These are phyloP conservation scores for Noctua fimbriata DNA, from an alignment of 2,888 invertebrate species.

Conservation along the genomic window DNA sequence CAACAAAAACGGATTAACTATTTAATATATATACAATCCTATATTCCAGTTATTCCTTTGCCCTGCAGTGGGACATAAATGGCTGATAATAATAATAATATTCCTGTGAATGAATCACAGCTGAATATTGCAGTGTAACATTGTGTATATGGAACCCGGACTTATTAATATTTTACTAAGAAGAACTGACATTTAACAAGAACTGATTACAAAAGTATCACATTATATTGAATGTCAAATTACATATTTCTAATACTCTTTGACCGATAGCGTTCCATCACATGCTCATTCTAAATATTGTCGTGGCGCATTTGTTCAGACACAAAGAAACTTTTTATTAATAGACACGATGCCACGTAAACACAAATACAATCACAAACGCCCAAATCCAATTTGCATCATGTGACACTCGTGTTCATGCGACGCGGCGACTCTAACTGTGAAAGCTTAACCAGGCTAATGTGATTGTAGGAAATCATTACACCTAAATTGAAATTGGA, in stretches of 20 bases:
- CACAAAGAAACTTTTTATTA: background rate
- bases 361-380: constrained; percentile 21
- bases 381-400: constrained; percentile 27
- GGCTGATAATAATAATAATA: too few relatives aligned
- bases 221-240: background rate
- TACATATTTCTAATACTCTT: background rate
- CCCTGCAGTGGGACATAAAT: too few relatives aligned
- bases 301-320: background rate
- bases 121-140: too few relatives aligned
- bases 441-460: constrained; percentile 9
- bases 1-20: too few relatives aligned
- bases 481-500: constrained; percentile 24
- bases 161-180: too few relatives aligned
- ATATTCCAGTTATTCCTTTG: too few relatives aligned
- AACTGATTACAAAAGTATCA: too few relatives aligned
- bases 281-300: too few relatives aligned
- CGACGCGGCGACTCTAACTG: background rate
- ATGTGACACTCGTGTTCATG: constrained; percentile 11
- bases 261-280: background rate
- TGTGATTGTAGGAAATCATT: constrained; percentile 20
- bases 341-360: background rate
- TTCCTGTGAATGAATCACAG: too few relatives aligned
- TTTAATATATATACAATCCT: too few relatives aligned
- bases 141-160: too few relatives aligned
- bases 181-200: too few relatives aligned